phyloP scores from a whole-genome alignment of 2,888 invertebrate species.

The Seira sanloemensis region DNA sequence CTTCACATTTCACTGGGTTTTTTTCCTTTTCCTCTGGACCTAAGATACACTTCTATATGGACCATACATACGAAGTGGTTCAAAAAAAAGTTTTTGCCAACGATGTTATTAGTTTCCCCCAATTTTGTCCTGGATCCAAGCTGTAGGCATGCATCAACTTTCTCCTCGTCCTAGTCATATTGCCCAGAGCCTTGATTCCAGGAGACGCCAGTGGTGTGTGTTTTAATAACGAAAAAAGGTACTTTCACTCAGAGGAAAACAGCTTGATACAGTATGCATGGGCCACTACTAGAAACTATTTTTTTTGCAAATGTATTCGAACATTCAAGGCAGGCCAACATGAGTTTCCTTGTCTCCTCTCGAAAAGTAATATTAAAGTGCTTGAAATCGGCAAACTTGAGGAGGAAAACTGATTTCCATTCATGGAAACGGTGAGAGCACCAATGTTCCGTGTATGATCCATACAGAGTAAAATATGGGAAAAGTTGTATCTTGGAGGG shows the following conservation, averaged over 20 bases:
- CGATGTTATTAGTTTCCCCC: not conserved
- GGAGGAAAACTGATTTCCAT: constrained; percentile 39
- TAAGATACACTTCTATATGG: not conserved
- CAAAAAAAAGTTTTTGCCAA: not conserved
- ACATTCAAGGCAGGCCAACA: not conserved
- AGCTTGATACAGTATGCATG: too few species aligned
- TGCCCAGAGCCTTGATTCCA: not conserved
- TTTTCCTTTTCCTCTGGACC: too few species aligned
- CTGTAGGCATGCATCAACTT: not conserved
- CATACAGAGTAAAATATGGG: not conserved
- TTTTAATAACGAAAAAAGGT: not conserved
- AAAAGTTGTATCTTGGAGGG: not conserved
- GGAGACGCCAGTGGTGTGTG: too few species aligned
- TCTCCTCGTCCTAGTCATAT: not conserved
- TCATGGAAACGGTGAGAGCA: not conserved
- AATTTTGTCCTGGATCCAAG: not conserved
- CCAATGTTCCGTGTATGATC: not conserved
- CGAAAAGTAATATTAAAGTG: constrained; percentile 25
- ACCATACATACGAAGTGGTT: not conserved
- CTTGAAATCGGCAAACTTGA: constrained; percentile 24
- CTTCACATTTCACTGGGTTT: not conserved
- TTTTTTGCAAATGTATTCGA: not conserved
- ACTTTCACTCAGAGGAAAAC: too few species aligned
- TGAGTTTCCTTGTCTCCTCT: not conserved
- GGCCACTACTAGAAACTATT: too few species aligned